Conservation (phyloP, 2,797 vertebrate genomes). For the Bovichtus diacanthus region DNA sequence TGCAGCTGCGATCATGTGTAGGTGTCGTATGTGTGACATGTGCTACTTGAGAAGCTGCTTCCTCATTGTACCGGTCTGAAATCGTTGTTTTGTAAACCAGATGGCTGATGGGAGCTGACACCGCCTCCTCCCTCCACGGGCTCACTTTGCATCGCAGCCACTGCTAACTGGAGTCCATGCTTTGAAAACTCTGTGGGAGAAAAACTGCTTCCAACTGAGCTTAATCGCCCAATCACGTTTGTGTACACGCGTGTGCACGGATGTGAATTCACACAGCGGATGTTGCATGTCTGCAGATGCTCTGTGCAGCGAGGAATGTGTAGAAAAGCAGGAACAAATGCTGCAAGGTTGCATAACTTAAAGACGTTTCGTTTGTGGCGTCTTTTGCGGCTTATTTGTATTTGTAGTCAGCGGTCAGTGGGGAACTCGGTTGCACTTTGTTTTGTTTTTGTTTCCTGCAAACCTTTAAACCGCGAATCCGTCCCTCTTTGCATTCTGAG, state of each 20-base stretch:
- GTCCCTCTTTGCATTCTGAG: neutral
- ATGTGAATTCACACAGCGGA: neutral
- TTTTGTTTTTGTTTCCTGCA: neutral
- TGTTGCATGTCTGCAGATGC: neutral
- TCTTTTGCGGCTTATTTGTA: neutral
- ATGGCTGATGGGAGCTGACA: slow-evolving; percentile 42
- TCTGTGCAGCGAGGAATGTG: neutral
- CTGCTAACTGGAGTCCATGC: slow-evolving; percentile 15
- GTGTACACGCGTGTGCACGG: neutral
- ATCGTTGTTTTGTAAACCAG: too few relatives aligned
- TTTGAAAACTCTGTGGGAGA: slow-evolving; percentile 2
- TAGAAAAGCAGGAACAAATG: neutral
- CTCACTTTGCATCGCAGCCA: neutral
- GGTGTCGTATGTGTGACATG: too few relatives aligned
- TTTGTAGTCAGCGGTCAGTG: neutral
- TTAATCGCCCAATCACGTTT: neutral
- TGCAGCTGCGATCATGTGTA: too few relatives aligned
- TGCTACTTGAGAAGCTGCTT: too few relatives aligned
- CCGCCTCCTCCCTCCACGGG: neutral
- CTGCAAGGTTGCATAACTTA: neutral
- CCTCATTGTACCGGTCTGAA: too few relatives aligned
- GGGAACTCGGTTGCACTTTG: neutral
- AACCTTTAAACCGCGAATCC: neutral
- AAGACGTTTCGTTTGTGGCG: neutral
- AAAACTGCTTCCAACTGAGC: slow-evolving; percentile 1